phyloP scores from a whole-genome alignment of 2,888 invertebrate genomes.

The Drosophila falleni region DNA sequence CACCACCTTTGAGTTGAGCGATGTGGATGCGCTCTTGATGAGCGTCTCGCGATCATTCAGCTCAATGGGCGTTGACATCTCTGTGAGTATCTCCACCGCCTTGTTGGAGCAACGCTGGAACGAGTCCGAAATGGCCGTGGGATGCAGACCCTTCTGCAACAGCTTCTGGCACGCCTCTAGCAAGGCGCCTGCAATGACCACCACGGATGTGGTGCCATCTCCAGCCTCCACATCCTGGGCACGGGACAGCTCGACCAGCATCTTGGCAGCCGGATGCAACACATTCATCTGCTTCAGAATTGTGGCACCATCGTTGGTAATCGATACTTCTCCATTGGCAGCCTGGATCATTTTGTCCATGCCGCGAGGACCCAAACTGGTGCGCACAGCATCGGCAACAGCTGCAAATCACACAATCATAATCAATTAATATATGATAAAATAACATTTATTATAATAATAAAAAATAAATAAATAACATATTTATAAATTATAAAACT shows the following conservation, averaged over 20 bases:
- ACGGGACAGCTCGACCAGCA: too few relatives aligned
- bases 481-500: too few relatives aligned
- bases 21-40: constrained; percentile 97
- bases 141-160: constrained; percentile 97
- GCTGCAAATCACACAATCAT: constrained; percentile 87
- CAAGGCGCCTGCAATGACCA: constrained; percentile 98
- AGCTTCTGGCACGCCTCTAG: constrained; percentile 97
- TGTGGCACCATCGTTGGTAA: constrained; percentile 99
- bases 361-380: constrained; percentile 98
- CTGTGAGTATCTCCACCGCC: constrained; percentile 89
- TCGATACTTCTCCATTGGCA: constrained; percentile 98
- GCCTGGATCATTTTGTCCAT: constrained; percentile 99
- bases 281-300: constrained; percentile 99
- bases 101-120: constrained; percentile 90
- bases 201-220: constrained; percentile 99
- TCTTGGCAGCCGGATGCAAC: constrained; percentile 82
- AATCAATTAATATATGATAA: too few relatives aligned
- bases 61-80: constrained; percentile 95
- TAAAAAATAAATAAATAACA: not conserved
- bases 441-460: constrained; percentile 27
- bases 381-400: constrained; percentile 99
- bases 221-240: constrained; percentile 98
- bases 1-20: constrained; percentile 99
- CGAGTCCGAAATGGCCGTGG: constrained; percentile 98
- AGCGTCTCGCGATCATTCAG: constrained; percentile 94